phyloP scores from a whole-genome alignment of 2,113 vertebrate species.

The Pomatorhinus ruficollis region DNA sequence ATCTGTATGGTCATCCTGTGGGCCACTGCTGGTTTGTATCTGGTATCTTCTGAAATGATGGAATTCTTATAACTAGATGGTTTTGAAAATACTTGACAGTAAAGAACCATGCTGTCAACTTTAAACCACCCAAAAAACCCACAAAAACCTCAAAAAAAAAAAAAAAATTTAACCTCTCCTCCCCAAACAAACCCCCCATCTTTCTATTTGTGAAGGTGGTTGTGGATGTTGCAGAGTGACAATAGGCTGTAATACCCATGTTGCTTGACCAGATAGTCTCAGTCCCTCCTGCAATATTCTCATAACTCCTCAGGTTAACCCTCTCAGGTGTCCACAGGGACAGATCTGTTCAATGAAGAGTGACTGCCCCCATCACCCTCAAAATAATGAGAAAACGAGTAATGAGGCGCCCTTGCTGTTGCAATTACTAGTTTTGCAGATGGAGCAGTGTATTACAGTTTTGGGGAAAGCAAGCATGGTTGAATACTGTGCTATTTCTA shows the following conservation, averaged over 20 bases:
- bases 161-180: too few species aligned
- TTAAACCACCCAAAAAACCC: background rate
- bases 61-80: background rate
- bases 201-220: background rate
- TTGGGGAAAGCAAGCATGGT: background rate
- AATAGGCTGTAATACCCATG: background rate
- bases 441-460: background rate
- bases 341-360: background rate
- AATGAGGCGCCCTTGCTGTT: background rate
- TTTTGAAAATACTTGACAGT: background rate
- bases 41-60: background rate
- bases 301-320: background rate
- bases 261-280: background rate
- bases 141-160: background rate
- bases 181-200: fast-evolving
- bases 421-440: background rate
- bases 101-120: background rate
- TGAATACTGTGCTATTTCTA: background rate
- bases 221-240: background rate
- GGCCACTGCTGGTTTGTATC: background rate
- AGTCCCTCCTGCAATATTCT: background rate
- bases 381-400: background rate
- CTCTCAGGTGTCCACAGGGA: background rate
- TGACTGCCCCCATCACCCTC: fast-evolving
- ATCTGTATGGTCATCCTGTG: background rate